These are phyloP conservation scores for Drosophila willistoni DNA, from an alignment of 1,140 invertebrate species.

Conservation along the genomic window DNA sequence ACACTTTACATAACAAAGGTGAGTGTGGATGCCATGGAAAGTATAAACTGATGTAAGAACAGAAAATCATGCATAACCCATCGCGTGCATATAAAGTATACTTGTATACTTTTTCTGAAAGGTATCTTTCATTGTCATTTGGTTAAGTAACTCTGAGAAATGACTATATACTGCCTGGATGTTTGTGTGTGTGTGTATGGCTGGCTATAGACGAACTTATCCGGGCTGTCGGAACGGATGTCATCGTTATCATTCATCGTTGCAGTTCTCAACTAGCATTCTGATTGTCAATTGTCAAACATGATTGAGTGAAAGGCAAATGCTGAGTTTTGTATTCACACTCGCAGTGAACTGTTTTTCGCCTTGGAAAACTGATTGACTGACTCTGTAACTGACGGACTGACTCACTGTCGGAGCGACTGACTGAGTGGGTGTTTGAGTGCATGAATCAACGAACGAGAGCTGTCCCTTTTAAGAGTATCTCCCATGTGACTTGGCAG, in stretches of 20 bases:
- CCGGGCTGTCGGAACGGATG: constrained; percentile 36
- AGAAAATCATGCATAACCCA: not conserved
- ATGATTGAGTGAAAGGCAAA: constrained; percentile 70
- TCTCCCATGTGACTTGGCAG: constrained; percentile 34
- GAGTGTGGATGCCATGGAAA: too few species aligned
- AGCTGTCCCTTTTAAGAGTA: constrained; percentile 26
- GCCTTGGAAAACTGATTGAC: not conserved
- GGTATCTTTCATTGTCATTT: constrained; percentile 20
- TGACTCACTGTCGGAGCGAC: constrained; percentile 18
- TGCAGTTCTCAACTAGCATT: constrained; percentile 37
- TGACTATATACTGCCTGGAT: not conserved
- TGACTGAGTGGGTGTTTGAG: constrained; percentile 40
- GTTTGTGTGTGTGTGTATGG: not conserved
- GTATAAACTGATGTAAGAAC: not conserved
- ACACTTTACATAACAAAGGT: not conserved
- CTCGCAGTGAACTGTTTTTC: constrained; percentile 1
- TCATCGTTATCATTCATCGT: constrained; percentile 57
- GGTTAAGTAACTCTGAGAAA: constrained; percentile 7
- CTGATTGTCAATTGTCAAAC: constrained; percentile 69
- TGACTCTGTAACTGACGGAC: constrained; percentile 34
- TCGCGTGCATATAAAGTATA: not conserved
- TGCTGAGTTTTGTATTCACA: constrained; percentile 25
- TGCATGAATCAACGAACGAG: constrained; percentile 23
- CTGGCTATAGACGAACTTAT: constrained; percentile 4
- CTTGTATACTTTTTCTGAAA: not conserved